Base-by-base conservation (phyloP, 2,797 vertebrate genomes). In the Nothura maculosa region DNA sequence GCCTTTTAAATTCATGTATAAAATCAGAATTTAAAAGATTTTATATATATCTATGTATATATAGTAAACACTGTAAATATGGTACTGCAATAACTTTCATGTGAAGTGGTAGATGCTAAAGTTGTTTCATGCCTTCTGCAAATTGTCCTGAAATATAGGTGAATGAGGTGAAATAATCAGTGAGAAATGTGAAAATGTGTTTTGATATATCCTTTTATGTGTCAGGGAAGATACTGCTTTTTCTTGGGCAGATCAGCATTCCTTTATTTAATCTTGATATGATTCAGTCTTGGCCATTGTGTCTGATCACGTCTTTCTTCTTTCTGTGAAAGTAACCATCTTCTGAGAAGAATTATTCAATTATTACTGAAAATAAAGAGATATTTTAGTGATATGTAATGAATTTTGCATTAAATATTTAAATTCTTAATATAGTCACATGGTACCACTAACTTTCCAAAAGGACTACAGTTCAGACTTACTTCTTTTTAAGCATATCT, bases 341-440 rank as follows among this genome's bases (percentile, higher is more conserved):
- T 69, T 90, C 17, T 27, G 55, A 69, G 54, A 3, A 72, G 7
- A 12, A 66, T 72, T 90, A 68, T 5, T 64, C 43, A 77, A 70
- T 79, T 82, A 66, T 83, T 85, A 58, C 77, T 86, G 20, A 50
- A 62, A 38, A 50, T 24, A 16, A 78, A 86, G 87, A 84, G 3
- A 70, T 84, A 82, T 80, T 94, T 86, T 78, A 81, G 36, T 54
- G 64, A 75, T 64, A 62, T 48, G 20, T 70, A 85, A 88, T 75
- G 12, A 80, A 91, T 85, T 88, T 89, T 91, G 55, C 17, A 78
- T 81, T 80, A 12, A 66, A 84, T 6, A 62, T 73, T 90, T 60
- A 74, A 89, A 87, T 77, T 80, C 34, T 77, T 80, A 68, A 77
- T 87, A 54, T 55, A 80, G 62, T 89, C 16, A 50, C 36, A 0